phyloP scores from a whole-genome alignment of 30 jellyfish, hydroid and myxozoan genomes.

The Aurelia coerulea region DNA sequence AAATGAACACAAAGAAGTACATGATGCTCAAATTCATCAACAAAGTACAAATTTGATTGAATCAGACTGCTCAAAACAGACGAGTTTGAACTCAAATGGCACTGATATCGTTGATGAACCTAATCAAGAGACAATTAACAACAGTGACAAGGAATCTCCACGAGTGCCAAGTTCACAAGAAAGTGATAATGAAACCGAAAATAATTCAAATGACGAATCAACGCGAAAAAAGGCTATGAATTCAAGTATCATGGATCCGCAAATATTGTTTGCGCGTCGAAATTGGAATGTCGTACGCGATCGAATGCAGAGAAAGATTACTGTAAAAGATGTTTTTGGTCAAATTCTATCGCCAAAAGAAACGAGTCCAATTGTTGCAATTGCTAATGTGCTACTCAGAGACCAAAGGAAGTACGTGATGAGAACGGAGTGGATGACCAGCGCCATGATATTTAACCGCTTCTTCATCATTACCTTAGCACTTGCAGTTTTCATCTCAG shows the following conservation, averaged over 20 bases:
- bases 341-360: slow-evolving; percentile 73
- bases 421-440: slow-evolving; percentile 87
- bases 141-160: neutral
- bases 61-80: too few species aligned
- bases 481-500: slow-evolving; percentile 65
- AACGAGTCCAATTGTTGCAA: slow-evolving; percentile 72
- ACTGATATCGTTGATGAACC: too few species aligned
- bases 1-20: too few species aligned
- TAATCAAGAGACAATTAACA: too few species aligned
- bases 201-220: slow-evolving; percentile 2
- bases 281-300: slow-evolving; percentile 46
- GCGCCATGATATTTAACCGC: slow-evolving; percentile 81
- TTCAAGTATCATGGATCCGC: neutral
- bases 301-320: slow-evolving; percentile 36
- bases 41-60: too few species aligned
- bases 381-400: slow-evolving; percentile 75
- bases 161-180: neutral
- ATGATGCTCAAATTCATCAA: too few species aligned
- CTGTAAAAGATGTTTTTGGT: slow-evolving; percentile 69
- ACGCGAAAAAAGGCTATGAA: too few species aligned
- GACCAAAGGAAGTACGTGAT: slow-evolving; percentile 63
- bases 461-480: slow-evolving; percentile 58
- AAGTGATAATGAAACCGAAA: neutral
- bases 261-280: slow-evolving; percentile 57
- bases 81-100: too few species aligned